Percentiles rank a stretch among this genome's conserved stretches.
Evolutionary conservation across 2,797 vertebrate species (phyloP).

Genomic region (Coluber constrictor): DNA sequence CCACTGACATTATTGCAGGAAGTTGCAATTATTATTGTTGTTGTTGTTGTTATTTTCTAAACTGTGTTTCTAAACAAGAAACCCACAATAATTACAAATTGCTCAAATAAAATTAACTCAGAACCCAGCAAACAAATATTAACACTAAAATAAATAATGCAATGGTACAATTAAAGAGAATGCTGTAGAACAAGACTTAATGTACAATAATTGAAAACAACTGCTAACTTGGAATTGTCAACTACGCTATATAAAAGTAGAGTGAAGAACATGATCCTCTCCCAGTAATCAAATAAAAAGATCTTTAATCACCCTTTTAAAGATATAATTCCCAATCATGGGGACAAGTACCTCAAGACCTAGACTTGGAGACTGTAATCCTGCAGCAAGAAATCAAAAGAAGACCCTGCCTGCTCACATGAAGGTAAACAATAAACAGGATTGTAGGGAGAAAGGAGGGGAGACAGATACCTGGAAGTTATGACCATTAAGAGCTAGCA

Average conservation of each 20-base stretch:
- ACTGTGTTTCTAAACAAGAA: not conserved
- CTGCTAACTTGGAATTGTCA: not conserved
- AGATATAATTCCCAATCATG: not conserved
- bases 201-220: not conserved
- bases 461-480: not conserved
- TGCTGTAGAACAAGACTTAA: not conserved
- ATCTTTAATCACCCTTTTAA: not conserved
- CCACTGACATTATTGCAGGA: too few species aligned
- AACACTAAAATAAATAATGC: not conserved
- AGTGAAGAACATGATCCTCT: not conserved
- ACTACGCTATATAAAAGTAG: not conserved
- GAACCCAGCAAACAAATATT: not conserved
- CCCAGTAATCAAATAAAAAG: not conserved
- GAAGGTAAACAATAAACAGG: not conserved
- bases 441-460: not conserved
- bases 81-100: not conserved
- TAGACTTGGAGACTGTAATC: not conserved
- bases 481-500: not conserved
- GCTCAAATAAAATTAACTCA: not conserved
- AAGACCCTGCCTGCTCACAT: not conserved
- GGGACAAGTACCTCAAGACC: not conserved
- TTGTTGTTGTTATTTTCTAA: not conserved
- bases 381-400: not conserved
- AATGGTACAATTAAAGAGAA: not conserved
- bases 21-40: too few species aligned